Percentiles rank a stretch among this genome's conserved stretches.
These are phyloP conservation scores for Sympetrum striolatum DNA, from an alignment of 2,888 invertebrate genomes.

Conservation along the genomic window DNA sequence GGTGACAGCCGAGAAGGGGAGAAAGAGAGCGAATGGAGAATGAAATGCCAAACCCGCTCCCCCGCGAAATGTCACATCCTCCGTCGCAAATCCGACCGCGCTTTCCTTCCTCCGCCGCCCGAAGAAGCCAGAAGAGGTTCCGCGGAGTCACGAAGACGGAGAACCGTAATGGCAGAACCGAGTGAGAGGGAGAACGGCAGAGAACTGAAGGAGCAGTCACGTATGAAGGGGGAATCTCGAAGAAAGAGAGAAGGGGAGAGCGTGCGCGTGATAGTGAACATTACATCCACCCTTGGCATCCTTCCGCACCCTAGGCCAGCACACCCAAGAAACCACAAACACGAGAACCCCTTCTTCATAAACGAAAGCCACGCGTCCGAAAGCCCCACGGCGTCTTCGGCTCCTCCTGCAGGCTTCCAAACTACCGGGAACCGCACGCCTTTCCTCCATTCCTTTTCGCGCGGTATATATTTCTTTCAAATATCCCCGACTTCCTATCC, in stretches of 20 bases:
- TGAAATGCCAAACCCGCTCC: neutral
- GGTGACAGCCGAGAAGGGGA: neutral
- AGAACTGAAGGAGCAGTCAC: neutral
- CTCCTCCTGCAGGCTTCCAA: neutral
- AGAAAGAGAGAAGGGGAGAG: neutral
- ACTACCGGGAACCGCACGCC: neutral
- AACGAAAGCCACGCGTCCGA: neutral
- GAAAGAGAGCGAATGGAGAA: neutral
- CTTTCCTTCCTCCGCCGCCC: neutral
- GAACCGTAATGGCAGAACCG: neutral
- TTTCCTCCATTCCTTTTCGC: neutral
- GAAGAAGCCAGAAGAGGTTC: neutral
- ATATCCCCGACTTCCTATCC: neutral
- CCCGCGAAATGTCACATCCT: neutral
- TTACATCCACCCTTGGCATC: neutral
- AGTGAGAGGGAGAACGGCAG: neutral
- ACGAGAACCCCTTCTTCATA: neutral
- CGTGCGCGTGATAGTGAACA: neutral
- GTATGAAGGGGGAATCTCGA: neutral
- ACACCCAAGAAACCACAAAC: neutral
- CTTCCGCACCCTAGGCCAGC: neutral
- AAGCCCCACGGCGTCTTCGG: neutral
- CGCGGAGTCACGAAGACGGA: neutral
- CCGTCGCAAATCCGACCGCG: neutral
- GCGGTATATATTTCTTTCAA: slow-evolving; percentile 11